Evolutionary conservation across 2,113 vertebrate species (phyloP), one percentile per base, ranked within the genome.

Genomic region (Pampusana beccarii): DNA sequence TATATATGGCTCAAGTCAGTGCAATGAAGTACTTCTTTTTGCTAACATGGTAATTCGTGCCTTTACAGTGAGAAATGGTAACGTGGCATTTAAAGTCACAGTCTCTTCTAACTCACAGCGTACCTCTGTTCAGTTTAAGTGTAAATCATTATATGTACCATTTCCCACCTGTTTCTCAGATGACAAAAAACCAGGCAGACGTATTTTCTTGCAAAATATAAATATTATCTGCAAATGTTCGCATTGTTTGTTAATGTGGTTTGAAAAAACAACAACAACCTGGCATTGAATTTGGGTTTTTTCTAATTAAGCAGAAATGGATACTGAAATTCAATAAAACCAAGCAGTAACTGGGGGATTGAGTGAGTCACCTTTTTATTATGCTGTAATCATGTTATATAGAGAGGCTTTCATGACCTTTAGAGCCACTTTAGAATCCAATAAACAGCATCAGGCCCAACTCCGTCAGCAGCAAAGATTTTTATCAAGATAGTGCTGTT

Each of bases 301-400:
- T 96, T 95, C 36, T 88, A 86, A 92, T 96, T 97, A 82, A 77
- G 73, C 78, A 86, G 72, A 92, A 96, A 73, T 31, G 29, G 92
- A 53, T 71, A 40, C 60, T 92, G 61, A 94, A 74, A 95, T 71
- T 92, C 57, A 78, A 95, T 95, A 85, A 95, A 95, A 72, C 15
- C 71, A 92, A 79, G 64, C 12, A 89, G 13, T 61, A 91, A 80
- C 71, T 13, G 53, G 31, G 21, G 57, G 84, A 78, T 36, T 88
- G 60, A 94, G 44, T 44, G 65, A 90, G 56, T 84, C 80, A 78
- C 50, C 19, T 89, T 83, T 61, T n/a, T 93, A 38, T 95, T 86
- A 78, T 53, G 60, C 38, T 62, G 14, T 77, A 70, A 88, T 88
- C 46, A 78, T 54, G 16, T 90, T 90, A 56, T 60, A 74, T 62